Percentiles rank a stretch among this genome's conserved stretches.
Conservation (phyloP, 2,797 vertebrate species). For the Parauchenoglanis ngamensis region DNA sequence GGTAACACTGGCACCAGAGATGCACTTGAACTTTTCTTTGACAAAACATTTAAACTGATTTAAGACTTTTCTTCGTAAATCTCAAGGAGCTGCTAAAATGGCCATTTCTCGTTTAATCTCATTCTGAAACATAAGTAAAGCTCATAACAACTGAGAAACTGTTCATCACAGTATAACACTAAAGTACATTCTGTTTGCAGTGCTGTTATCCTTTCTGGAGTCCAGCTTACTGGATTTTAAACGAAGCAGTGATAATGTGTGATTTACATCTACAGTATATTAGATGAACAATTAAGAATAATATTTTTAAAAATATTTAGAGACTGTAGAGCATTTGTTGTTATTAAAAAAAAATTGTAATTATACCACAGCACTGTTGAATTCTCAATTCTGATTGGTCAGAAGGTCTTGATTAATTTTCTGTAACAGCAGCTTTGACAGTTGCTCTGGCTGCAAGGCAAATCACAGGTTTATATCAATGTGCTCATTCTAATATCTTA, state of each 20-base stretch:
- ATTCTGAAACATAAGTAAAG: not conserved
- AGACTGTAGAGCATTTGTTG: not conserved
- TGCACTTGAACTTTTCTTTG: not conserved
- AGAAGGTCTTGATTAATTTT: not conserved
- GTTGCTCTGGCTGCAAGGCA: not conserved
- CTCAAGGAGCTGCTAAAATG: not conserved
- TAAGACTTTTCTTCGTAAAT: not conserved
- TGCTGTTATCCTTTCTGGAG: not conserved
- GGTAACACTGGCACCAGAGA: slow-evolving; percentile 74
- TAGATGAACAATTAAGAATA: not conserved
- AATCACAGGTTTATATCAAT: not conserved
- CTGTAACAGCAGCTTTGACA: not conserved
- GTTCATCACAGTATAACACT: not conserved
- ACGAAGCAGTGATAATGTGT: not conserved
- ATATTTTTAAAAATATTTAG: not conserved
- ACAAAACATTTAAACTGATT: slow-evolving; percentile 14
- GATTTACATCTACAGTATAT: not conserved
- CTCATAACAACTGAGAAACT: not conserved
- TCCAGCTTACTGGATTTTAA: not conserved
- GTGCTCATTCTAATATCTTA: not conserved
- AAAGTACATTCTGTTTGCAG: not conserved
- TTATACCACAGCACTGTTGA: not conserved
- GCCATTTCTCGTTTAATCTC: not conserved
- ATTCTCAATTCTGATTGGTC: not conserved
- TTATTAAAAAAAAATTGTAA: not conserved